Base-by-base conservation (phyloP, 2,797 vertebrate genomes). In the Avahi laniger region DNA sequence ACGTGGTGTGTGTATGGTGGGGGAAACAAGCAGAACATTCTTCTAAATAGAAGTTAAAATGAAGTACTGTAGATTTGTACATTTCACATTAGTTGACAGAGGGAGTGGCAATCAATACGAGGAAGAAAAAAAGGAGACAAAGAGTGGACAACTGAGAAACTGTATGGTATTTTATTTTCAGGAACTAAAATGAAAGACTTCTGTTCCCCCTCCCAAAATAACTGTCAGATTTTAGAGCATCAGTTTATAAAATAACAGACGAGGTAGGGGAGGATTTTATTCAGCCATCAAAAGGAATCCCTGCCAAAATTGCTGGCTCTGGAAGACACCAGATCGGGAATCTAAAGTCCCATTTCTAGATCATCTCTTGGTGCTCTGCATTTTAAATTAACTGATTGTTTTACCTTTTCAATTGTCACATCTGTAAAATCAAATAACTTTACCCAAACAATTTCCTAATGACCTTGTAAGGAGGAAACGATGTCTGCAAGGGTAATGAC, bases 21-120 rank as follows among this genome's bases (percentile, higher is more conserved):
- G 52, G 24, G 22, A 83, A 92, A 86, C 59, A 67, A 67, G 46
- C 14, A 90, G 61, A 92, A 89, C 13, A 79, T 4, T 84, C 35
- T 80, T 78, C 57, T 90, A 83, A 87, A 96, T 90, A 52, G 41
- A 85, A 90, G 18, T 92, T 52, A 92, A 90, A 96, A 83, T 52
- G 28, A 95, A 94, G 26, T 87, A 81, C 63, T 69, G 41, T 26
- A 63, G 33, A 93, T 67, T 11, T 93, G 61, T 28, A 88, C 61
- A 46, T 73, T 65, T 91, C 65, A 46, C 43, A 93, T 90, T 0
- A 85, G 76, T 59, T 80, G 91, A 80, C 0, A 50, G 28, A 76
- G 26, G 35, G 1, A 75, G 48, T 41, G 14, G 48, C 85, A 43
- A 89, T 54, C 46, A 84, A 94, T 13, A 95, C 2, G 83, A 3